These are phyloP conservation scores for Diogma glabrata DNA, from an alignment of 2,888 invertebrate species.

Conservation along the genomic window DNA sequence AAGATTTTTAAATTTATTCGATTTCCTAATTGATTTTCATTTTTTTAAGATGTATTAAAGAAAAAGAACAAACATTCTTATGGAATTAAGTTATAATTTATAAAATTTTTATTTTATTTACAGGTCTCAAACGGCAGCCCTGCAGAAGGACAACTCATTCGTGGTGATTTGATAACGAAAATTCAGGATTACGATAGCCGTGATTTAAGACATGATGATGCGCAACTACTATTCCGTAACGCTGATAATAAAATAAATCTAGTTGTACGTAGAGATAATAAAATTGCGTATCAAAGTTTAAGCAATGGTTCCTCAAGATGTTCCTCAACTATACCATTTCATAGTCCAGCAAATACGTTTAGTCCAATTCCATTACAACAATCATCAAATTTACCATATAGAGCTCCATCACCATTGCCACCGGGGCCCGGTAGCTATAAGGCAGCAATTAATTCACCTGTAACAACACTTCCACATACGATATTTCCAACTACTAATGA, in stretches of 20 bases:
- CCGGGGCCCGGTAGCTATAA: conserved; percentile 40
- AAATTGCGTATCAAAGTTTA: conserved; percentile 35
- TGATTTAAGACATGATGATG: conserved; percentile 81
- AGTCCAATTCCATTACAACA: conserved; percentile 1
- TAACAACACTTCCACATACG: conserved; percentile 40
- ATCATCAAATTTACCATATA: conserved; percentile 14
- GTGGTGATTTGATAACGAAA: conserved; percentile 84
- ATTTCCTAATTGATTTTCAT: no score
- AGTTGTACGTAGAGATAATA: conserved; percentile 56
- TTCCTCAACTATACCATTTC: conserved; percentile 34
- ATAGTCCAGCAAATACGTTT: conserved; percentile 18
- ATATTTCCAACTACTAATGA: conserved; percentile 39
- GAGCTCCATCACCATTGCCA: conserved; percentile 43
- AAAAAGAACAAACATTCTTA: no score
- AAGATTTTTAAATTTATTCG: no score
- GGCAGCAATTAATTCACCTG: conserved; percentile 30
- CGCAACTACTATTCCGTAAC: conserved; percentile 75
- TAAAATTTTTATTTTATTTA: no score
- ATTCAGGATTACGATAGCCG: conserved; percentile 82
- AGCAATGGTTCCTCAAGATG: conserved; percentile 41
- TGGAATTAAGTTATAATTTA: no score
- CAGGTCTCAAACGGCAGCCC: conserved; percentile 83
- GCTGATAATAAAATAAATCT: conserved; percentile 67
- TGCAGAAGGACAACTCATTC: conserved; percentile 69
- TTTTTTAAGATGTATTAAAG: no score